Base-by-base conservation (phyloP, 2,888 invertebrate genomes). In the Lithophane socia region DNA sequence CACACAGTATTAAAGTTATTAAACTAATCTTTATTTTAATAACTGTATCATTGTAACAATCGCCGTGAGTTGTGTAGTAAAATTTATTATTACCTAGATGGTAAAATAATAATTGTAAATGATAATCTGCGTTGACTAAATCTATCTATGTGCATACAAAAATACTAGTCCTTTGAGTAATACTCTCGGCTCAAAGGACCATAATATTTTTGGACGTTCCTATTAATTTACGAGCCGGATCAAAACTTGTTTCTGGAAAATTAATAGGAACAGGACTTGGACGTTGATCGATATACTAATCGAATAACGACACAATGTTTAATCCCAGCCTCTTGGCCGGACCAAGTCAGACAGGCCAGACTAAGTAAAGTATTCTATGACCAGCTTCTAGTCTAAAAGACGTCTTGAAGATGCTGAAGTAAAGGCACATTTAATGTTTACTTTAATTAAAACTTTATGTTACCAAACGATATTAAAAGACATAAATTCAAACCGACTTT, bases 11-110 rank as follows among this genome's bases (percentile, higher is more conserved):
- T 52, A 84, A 77, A 44, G 63, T 18, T 16, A 73, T 58, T 37
- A 78, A 77, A 69, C 44, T 82, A 84, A 83, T 87, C 77, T 68
- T 58, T 64, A 65, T 21, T 66, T 68, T 68, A 71, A 85, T 85
- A 64, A 84, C 67, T 67, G 9, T 56, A 60, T 73, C 18, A 42
- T 58, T 60, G 42, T n/a, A 75, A 70, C 63, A 82, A 77, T 72
- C 52, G 49, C 37, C 2, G 10, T 42, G 44, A 63, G 54, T 65
- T 24, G 44, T 29, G 69, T 61, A 44, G 63, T 73, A 76, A 73
- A 80, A 44, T 68, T 70, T 80, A 73, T 75, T 63, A 37, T 37
- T 47, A 21, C 47, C 2, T 66, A 29, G 24, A 70, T 54, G 52
- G 4, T 69, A 52, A 47, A 56, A 79, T 63, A 49, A 44, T 77